A percentile compares a stretch with the other conserved stretches of the same genome.
Evolutionary conservation across 2,113 vertebrate genomes (phyloP).

Genomic region (Elephantulus edwardii): DNA sequence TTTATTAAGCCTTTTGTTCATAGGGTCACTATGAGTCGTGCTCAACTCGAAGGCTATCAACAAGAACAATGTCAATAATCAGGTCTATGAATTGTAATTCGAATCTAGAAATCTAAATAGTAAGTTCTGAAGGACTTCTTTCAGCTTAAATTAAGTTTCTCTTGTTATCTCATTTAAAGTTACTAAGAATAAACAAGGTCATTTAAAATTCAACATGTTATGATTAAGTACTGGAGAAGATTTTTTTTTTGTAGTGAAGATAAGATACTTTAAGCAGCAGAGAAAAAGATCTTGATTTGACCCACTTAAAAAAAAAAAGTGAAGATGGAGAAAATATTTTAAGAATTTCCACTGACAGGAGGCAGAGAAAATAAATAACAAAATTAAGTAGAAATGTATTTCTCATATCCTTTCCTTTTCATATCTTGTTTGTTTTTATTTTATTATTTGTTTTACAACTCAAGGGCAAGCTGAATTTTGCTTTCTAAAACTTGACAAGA

Average conservation of each 20-base stretch:
- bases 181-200: not conserved
- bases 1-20: too few relatives aligned
- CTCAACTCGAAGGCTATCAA: too few relatives aligned
- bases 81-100: slow-evolving; percentile 1
- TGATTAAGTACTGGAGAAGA: not conserved
- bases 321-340: not conserved
- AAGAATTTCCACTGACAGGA: not conserved
- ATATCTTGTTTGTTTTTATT: too few relatives aligned
- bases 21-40: too few relatives aligned
- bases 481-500: too few relatives aligned
- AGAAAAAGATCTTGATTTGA: slow-evolving; percentile 17
- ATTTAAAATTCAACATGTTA: slow-evolving; percentile 28
- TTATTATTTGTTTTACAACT: too few relatives aligned
- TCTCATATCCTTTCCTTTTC: too few relatives aligned
- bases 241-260: slow-evolving; percentile 5
- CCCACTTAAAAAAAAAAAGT: not conserved
- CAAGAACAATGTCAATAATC: not conserved
- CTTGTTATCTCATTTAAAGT: not conserved
- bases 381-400: too few relatives aligned
- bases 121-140: slow-evolving; percentile 18
- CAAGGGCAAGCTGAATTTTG: too few relatives aligned
- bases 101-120: not conserved
- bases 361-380: not conserved
- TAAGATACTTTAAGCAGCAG: too few relatives aligned
- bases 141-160: not conserved